Conservation (phyloP, 2,113 vertebrate species). For the Aegotheles bennettii region DNA sequence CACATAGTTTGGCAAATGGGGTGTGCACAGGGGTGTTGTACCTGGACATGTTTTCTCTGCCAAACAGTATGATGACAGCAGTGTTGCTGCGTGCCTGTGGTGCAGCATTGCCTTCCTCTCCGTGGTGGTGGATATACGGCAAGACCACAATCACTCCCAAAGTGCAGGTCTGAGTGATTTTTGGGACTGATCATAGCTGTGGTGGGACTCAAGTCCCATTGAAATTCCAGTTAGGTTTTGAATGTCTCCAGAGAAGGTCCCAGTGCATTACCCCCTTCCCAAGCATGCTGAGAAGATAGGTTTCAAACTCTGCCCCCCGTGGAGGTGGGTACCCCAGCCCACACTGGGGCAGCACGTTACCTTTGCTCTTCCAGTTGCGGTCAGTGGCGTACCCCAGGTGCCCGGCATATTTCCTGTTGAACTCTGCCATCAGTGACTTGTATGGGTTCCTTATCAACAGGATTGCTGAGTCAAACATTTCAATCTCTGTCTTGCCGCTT, state of each 20-base stretch:
- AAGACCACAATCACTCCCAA: accelerated
- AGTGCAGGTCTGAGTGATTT: neutral
- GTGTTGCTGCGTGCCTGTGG: too few species aligned
- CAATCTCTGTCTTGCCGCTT: constrained; percentile 90
- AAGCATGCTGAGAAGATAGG: accelerated
- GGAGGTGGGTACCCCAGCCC: too few species aligned
- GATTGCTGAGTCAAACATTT: constrained; percentile 92
- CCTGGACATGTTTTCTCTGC: neutral
- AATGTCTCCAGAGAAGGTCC: too few species aligned
- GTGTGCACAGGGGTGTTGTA: neutral
- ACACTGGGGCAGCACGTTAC: neutral
- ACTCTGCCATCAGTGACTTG: constrained; percentile 90
- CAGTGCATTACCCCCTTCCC: accelerated
- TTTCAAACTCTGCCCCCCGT: too few species aligned
- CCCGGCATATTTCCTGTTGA: constrained; percentile 95
- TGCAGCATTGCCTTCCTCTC: neutral
- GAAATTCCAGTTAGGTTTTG: too few species aligned
- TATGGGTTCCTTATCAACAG: constrained; percentile 94
- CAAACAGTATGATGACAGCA: neutral
- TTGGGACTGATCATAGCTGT: neutral
- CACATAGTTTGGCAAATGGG: neutral
- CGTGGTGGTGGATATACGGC: accelerated
- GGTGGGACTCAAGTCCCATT: accelerated
- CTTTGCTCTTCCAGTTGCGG: constrained; percentile 92
- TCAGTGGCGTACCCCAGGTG: constrained; percentile 94